Evolutionary conservation across 2,888 invertebrate genomes (phyloP), one percentile per base, ranked within the genome.

Genomic region (Suillia variegata): DNA sequence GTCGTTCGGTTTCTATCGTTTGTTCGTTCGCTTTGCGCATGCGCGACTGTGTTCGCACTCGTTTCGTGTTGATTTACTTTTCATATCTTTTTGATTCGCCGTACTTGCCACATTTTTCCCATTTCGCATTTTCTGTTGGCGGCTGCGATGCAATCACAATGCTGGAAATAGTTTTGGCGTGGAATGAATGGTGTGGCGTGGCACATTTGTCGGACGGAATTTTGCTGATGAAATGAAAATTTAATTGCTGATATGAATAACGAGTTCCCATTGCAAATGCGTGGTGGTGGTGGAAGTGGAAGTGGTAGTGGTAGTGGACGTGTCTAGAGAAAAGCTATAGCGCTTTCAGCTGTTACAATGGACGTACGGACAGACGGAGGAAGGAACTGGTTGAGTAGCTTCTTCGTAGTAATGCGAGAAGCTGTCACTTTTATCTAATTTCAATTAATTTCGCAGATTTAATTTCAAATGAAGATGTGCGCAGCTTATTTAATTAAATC

Each of bases 71-170:
- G 34, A 15, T 17, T 34, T 24, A 38, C 33, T 26, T 51, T 42
- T 42, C 48, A 38, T 55, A 59, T 62, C 54, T 22, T 17, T 61
- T 57, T 61, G 62, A 64, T 62, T 53, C 57, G 54, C 50, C 50
- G 34, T 59, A 51, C 58, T 56, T 60, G 54, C 56, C 61, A 54
- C 54, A 58, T 55, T 58, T 52, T 54, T 60, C 21, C 52, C 48
- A 22, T 53, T 31, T 21, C 38, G 31, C 33, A 48, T 53, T 26
- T 45, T 20, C 52, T 42, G 50, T 22, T 10, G 24, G 34, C 17
- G 34, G 33, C 34, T 33, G 33, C 33, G 47, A 53, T 47, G 58
- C 22, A 22, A 33, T 31, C 47, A 33, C 48, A 15, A 48, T 51
- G 42, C 31, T 51, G 22, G 42, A 26, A 34, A 51, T 38, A 31